phyloP scores from a whole-genome alignment of 1,140 invertebrate genomes.

The Drosophila grimshawi region DNA sequence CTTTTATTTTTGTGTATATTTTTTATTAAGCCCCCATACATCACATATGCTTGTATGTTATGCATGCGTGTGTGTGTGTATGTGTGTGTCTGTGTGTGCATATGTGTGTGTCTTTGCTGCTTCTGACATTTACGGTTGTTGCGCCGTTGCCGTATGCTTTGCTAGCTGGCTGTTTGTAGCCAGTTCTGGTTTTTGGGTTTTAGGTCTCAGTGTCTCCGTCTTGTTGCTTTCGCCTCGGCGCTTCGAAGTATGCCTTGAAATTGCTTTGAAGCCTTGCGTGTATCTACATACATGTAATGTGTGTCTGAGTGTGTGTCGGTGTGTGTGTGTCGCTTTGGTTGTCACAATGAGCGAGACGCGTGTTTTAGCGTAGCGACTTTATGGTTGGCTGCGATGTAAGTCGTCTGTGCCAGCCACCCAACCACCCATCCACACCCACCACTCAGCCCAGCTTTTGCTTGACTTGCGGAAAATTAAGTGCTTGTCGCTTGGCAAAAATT shows the following conservation, averaged over 20 bases:
- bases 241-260: slow-evolving; percentile 73
- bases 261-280: slow-evolving; percentile 66
- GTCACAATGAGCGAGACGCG: slow-evolving; percentile 43
- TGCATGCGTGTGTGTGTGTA: slow-evolving; percentile 5
- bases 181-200: slow-evolving; percentile 31
- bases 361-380: slow-evolving; percentile 39
- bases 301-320: slow-evolving; percentile 9
- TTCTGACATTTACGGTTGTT: slow-evolving; percentile 70
- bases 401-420: slow-evolving; percentile 8
- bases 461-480: slow-evolving; percentile 68
- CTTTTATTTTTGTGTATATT: slow-evolving; percentile 14
- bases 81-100: neutral
- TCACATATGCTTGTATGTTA: slow-evolving; percentile 3
- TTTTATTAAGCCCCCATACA: slow-evolving; percentile 37
- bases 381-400: slow-evolving; percentile 23
- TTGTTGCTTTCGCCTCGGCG: slow-evolving; percentile 34
- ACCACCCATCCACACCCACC: slow-evolving; percentile 5
- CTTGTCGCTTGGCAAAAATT: slow-evolving; percentile 58
- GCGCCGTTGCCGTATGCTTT: slow-evolving; percentile 36
- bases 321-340: slow-evolving; percentile 31
- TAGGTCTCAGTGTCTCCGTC: slow-evolving; percentile 12
- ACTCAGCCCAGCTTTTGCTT: slow-evolving; percentile 54
- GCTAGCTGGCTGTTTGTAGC: neutral
- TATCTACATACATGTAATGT: slow-evolving; percentile 4
- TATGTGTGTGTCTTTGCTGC: slow-evolving; percentile 16